phyloP scores from a whole-genome alignment of 1,140 invertebrate species.

The Lordiphosa clarofinis region DNA sequence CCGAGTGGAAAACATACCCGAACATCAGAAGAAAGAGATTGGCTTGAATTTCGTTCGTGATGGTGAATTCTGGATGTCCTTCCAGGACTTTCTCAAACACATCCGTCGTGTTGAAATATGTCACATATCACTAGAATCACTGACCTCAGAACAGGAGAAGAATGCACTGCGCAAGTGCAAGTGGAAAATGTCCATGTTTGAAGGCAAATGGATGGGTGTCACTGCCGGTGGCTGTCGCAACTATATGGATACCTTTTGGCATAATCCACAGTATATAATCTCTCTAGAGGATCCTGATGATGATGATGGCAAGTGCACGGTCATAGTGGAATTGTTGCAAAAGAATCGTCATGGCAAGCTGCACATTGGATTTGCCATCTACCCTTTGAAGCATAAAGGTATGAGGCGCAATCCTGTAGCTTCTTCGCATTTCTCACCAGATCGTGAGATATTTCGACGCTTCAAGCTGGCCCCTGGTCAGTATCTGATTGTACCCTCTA shows the following conservation, averaged over 20 bases:
- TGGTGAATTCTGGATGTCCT: no score
- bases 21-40: no score
- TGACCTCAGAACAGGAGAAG: constrained; percentile 55
- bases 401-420: no score
- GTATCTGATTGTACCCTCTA: constrained; percentile 98
- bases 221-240: constrained; percentile 99
- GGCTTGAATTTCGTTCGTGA: no score
- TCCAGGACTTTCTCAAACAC: no score
- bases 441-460: constrained; percentile 88
- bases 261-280: constrained; percentile 97
- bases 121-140: no score
- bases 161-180: constrained; percentile 87
- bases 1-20: no score
- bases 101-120: no score
- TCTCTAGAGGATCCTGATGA: constrained; percentile 92
- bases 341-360: constrained; percentile 96
- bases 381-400: no score
- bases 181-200: constrained; percentile 97
- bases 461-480: constrained; percentile 96
- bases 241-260: constrained; percentile 96
- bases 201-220: constrained; percentile 94
- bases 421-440: no score
- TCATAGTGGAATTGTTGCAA: constrained; percentile 94
- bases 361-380: constrained; percentile 97
- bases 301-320: constrained; percentile 95